Evolutionary conservation across 2,113 vertebrate species (phyloP).

Genomic region (Limanda limanda): DNA sequence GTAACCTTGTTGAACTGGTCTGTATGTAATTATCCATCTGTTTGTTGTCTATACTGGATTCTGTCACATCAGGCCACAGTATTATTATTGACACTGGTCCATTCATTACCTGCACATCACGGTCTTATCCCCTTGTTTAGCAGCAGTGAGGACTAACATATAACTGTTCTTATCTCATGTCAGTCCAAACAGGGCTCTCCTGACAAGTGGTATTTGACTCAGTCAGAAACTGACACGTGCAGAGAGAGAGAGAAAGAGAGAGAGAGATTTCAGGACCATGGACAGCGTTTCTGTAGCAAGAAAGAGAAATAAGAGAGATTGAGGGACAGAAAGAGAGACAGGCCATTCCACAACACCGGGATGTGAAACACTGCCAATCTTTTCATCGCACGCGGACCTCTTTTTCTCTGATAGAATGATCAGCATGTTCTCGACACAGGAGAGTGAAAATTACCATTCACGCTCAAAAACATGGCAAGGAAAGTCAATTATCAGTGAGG

Average conservation of each 20-base stretch:
- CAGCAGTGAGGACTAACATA: conserved; percentile 53
- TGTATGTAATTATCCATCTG: conserved; percentile 4
- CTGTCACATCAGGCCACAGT: conserved; percentile 22
- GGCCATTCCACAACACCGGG: conserved; percentile 60
- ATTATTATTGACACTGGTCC: conserved; percentile 23
- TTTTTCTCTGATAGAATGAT: conserved; percentile 79
- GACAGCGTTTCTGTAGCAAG: too few relatives aligned
- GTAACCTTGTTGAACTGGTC: background rate
- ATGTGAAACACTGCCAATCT: conserved; percentile 71
- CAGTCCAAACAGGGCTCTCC: conserved; percentile 76
- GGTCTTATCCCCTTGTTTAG: conserved; percentile 39
- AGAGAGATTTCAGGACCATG: too few relatives aligned
- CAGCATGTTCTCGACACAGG: conserved; percentile 72
- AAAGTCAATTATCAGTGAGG: conserved; percentile 72
- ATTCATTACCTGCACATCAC: conserved; percentile 8
- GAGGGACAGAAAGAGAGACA: conserved; percentile 62
- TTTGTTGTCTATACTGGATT: background rate
- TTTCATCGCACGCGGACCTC: conserved; percentile 61
- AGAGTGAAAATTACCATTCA: conserved; percentile 78
- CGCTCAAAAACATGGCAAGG: conserved; percentile 72
- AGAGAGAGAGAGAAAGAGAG: conserved; percentile 17
- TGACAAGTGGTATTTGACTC: conserved; percentile 80
- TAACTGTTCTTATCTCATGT: conserved; percentile 79
- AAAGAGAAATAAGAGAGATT: conserved; percentile 43
- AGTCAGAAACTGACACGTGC: conserved; percentile 63